phyloP scores from a whole-genome alignment of 2,113 vertebrate species.

The Triplophysa siluroides region DNA sequence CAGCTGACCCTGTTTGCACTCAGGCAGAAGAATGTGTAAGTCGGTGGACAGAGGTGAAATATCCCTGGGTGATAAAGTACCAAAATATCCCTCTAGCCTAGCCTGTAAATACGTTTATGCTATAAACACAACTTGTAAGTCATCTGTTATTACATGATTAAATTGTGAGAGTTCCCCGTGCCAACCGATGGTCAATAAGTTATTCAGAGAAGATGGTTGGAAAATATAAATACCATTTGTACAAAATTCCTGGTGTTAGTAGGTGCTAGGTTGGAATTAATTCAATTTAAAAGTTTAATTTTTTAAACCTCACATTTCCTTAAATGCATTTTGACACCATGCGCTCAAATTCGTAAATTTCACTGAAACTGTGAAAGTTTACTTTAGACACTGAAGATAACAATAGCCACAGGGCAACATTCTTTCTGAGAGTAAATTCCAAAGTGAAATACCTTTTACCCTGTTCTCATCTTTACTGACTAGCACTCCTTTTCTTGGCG shows the following conservation, averaged over 20 bases:
- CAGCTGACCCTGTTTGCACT: conserved; percentile 37
- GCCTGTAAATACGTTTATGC: too few species aligned
- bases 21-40: conserved; percentile 35
- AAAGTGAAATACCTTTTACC: background rate
- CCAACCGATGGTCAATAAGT: too few species aligned
- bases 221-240: too few species aligned
- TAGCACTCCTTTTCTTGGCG: background rate
- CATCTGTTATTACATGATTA: too few species aligned
- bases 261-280: too few species aligned
- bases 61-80: conserved; percentile 71
- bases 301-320: too few species aligned
- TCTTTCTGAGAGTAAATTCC: background rate
- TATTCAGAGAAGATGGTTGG: too few species aligned
- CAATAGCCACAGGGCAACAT: conserved; percentile 6
- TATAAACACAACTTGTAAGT: too few species aligned
- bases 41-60: conserved; percentile 63
- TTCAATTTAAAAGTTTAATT: too few species aligned
- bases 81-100: background rate
- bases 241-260: too few species aligned
- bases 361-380: background rate
- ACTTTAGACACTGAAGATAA: background rate
- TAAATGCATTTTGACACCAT: too few species aligned
- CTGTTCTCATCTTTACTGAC: background rate
- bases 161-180: too few species aligned
- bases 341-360: background rate